A percentile compares a stretch with the other conserved stretches of the same genome.
Conservation (phyloP, 1,140 invertebrate genomes). For the Onthophagus taurus region DNA sequence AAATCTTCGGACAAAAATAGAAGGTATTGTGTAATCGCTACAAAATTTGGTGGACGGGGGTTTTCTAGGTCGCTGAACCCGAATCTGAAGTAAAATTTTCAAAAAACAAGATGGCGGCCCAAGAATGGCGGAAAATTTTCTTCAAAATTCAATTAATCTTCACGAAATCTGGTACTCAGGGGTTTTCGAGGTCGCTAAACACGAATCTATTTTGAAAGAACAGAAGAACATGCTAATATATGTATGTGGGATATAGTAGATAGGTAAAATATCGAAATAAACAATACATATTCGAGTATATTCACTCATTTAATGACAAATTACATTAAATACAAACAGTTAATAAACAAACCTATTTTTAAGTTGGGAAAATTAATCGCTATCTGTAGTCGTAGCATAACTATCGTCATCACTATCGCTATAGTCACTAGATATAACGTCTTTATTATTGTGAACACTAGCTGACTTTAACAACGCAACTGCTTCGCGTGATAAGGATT, state of each 20-base stretch:
- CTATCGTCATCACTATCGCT: background rate
- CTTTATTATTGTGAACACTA: background rate
- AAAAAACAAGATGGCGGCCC: constrained; percentile 5
- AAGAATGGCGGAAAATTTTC: background rate
- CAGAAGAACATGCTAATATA: too few relatives aligned
- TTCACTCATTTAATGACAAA: too few relatives aligned
- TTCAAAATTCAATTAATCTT: constrained; percentile 1
- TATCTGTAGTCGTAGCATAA: too few relatives aligned
- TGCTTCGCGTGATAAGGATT: constrained; percentile 2
- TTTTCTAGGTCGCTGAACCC: constrained; percentile 1
- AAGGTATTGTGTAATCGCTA: background rate
- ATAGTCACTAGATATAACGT: too few relatives aligned
- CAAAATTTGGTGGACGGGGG: background rate
- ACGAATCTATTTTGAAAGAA: constrained; percentile 2
- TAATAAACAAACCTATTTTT: too few relatives aligned
- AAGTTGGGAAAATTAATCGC: too few relatives aligned
- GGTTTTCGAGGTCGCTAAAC: constrained; percentile 2
- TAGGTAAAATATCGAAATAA: background rate
- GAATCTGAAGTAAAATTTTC: constrained; percentile 3
- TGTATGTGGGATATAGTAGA: too few relatives aligned
- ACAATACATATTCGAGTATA: background rate
- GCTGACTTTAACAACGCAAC: constrained; percentile 2
- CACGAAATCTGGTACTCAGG: background rate
- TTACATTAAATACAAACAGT: too few relatives aligned
- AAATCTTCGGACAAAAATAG: background rate